Percentiles rank a stretch among this genome's conserved stretches.
Evolutionary conservation across 2,888 invertebrate species (phyloP).

Genomic region (Coenonympha glycerion): DNA sequence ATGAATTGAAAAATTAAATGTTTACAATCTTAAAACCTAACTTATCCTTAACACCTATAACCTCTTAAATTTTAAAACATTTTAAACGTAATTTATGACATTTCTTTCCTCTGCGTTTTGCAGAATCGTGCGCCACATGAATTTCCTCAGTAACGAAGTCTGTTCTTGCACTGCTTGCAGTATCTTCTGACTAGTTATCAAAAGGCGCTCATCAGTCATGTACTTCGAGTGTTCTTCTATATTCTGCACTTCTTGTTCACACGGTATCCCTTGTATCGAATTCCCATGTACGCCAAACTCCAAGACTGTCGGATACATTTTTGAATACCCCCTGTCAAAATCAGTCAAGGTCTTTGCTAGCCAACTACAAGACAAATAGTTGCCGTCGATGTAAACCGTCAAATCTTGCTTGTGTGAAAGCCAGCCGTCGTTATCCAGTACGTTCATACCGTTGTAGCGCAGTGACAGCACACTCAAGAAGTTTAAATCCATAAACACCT

Average conservation of each 20-base stretch:
- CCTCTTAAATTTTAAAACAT: not conserved
- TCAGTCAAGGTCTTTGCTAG: constrained; percentile 47
- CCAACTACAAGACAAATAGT: constrained; percentile 58
- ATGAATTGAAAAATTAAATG: too few relatives aligned
- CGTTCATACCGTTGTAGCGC: constrained; percentile 43
- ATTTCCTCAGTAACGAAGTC: constrained; percentile 43
- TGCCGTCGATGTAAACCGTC: constrained; percentile 53
- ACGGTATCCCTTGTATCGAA: constrained; percentile 59
- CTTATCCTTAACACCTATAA: not conserved
- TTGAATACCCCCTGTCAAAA: constrained; percentile 54
- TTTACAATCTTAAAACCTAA: not conserved
- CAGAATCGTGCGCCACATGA: constrained; percentile 33
- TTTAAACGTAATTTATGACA: not conserved
- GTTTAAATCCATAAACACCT: constrained; percentile 53
- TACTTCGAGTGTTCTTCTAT: constrained; percentile 14
- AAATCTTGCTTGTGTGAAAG: constrained; percentile 45
- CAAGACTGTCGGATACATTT: constrained; percentile 46
- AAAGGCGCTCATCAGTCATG: constrained; percentile 49
- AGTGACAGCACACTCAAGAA: constrained; percentile 44
- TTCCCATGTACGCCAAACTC: constrained; percentile 28
- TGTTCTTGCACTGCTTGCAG: constrained; percentile 58
- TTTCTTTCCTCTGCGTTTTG: constrained; percentile 30
- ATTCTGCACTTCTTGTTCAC: constrained; percentile 33
- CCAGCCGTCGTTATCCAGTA: constrained; percentile 52
- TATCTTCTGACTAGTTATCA: constrained; percentile 55